These are phyloP conservation scores for Ormyrus thymus DNA, from an alignment of 2,888 invertebrate species.

Conservation along the genomic window DNA sequence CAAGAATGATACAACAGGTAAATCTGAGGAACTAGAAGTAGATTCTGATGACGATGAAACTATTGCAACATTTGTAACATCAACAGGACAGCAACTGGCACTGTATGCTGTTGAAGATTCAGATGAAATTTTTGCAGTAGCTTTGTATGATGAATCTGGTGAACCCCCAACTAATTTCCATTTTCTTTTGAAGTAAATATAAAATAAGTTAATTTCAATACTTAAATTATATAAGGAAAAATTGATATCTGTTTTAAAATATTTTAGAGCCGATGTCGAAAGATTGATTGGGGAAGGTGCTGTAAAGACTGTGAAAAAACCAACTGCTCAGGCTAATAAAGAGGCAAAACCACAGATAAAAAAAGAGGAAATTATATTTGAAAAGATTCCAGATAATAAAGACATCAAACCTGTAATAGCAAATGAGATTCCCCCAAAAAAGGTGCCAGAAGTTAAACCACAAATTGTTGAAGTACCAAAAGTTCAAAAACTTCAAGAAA, in stretches of 20 bases:
- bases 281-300: constrained; percentile 73
- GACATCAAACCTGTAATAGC: background rate
- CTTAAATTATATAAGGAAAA: background rate
- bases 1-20: constrained; percentile 41
- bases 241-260: background rate
- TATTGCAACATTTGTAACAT: constrained; percentile 72
- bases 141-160: constrained; percentile 72
- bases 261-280: constrained; percentile 70
- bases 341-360: constrained; percentile 12
- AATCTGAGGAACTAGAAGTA: constrained; percentile 57
- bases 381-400: constrained; percentile 15
- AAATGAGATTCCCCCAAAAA: background rate
- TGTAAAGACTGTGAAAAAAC: constrained; percentile 72
- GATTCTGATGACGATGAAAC: constrained; percentile 71
- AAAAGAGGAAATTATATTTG: constrained; percentile 50
- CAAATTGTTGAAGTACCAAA: constrained; percentile 29
- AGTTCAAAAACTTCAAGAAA: constrained; percentile 27
- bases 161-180: constrained; percentile 72
- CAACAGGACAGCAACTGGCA: constrained; percentile 71
- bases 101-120: constrained; percentile 72
- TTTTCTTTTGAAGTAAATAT: constrained; percentile 70
- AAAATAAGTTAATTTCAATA: background rate
- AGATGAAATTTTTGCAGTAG: constrained; percentile 72
- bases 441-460: constrained; percentile 17
- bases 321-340: constrained; percentile 52